Conservation (phyloP, 1,140 invertebrate genomes). For the Chymomyza costata region DNA sequence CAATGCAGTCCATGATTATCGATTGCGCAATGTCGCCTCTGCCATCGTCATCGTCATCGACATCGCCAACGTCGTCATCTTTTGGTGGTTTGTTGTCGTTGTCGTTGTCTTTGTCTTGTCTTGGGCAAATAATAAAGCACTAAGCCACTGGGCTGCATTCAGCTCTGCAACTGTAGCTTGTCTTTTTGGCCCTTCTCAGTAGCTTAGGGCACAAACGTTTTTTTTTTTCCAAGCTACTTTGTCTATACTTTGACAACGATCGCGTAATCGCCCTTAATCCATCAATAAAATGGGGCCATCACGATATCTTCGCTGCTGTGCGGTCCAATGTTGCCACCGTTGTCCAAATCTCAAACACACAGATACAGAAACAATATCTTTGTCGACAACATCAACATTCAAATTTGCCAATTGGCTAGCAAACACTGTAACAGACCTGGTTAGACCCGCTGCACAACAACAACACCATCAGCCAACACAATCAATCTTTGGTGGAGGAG, state of each 20-base stretch:
- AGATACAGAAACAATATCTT: slow-evolving; percentile 23
- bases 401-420: slow-evolving; percentile 57
- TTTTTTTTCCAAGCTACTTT: slow-evolving; percentile 8
- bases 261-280: slow-evolving; percentile 74
- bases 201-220: not conserved
- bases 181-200: slow-evolving; percentile 3
- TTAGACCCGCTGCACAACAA: no score
- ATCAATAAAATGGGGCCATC: slow-evolving; percentile 75
- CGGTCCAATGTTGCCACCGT: slow-evolving; percentile 52
- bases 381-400: slow-evolving; percentile 54
- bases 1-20: slow-evolving; percentile 63
- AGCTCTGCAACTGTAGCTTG: no score
- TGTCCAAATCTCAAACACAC: slow-evolving; percentile 27
- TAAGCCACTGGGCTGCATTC: not conserved
- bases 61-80: slow-evolving; percentile 29
- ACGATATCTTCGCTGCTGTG: slow-evolving; percentile 53
- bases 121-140: slow-evolving; percentile 49
- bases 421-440: slow-evolving; percentile 9
- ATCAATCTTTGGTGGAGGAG: slow-evolving; percentile 60
- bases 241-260: slow-evolving; percentile 59
- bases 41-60: slow-evolving; percentile 1
- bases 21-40: slow-evolving; percentile 60
- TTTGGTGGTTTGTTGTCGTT: slow-evolving; percentile 16
- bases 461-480: slow-evolving; percentile 69
- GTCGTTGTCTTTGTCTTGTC: slow-evolving; percentile 21